phyloP scores from a whole-genome alignment of 1,140 invertebrate species.

The Drosophila bifasciata region DNA sequence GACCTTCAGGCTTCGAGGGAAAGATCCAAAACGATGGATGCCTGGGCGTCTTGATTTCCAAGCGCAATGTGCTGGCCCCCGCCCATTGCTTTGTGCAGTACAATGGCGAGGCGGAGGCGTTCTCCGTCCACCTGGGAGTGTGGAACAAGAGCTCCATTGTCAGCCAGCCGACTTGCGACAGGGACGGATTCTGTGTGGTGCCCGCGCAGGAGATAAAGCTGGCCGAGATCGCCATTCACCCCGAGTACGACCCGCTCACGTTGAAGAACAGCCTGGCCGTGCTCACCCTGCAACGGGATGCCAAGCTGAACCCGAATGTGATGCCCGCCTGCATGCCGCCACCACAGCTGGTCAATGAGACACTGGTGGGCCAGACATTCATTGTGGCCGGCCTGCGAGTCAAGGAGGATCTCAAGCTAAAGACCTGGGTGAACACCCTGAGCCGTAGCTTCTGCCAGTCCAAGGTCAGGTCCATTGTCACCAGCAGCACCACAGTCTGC shows the following conservation, averaged over 20 bases:
- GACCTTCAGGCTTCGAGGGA: slow-evolving; percentile 37
- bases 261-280: slow-evolving; percentile 61
- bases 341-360: slow-evolving; percentile 24
- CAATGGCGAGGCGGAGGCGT: slow-evolving; percentile 42
- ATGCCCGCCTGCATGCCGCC: slow-evolving; percentile 70
- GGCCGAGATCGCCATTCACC: slow-evolving; percentile 59
- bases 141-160: slow-evolving; percentile 51
- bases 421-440: slow-evolving; percentile 56
- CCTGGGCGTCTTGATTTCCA: slow-evolving; percentile 58
- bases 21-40: slow-evolving; percentile 46
- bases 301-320: slow-evolving; percentile 46
- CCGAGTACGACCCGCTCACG: slow-evolving; percentile 61
- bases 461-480: slow-evolving; percentile 29
- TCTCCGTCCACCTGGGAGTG: slow-evolving; percentile 65
- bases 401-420: slow-evolving; percentile 26
- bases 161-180: slow-evolving; percentile 29
- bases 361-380: slow-evolving; percentile 52
- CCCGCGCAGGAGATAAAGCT: slow-evolving; percentile 64
- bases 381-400: slow-evolving; percentile 47
- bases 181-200: slow-evolving; percentile 55
- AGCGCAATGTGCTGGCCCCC: slow-evolving; percentile 55
- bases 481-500: slow-evolving; percentile 51
- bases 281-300: slow-evolving; percentile 54
- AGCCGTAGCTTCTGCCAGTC: slow-evolving; percentile 45
- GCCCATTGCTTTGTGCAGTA: slow-evolving; percentile 66